These are phyloP conservation scores for Callinectes sapidus DNA, from an alignment of 2,888 invertebrate genomes.

Conservation along the genomic window DNA sequence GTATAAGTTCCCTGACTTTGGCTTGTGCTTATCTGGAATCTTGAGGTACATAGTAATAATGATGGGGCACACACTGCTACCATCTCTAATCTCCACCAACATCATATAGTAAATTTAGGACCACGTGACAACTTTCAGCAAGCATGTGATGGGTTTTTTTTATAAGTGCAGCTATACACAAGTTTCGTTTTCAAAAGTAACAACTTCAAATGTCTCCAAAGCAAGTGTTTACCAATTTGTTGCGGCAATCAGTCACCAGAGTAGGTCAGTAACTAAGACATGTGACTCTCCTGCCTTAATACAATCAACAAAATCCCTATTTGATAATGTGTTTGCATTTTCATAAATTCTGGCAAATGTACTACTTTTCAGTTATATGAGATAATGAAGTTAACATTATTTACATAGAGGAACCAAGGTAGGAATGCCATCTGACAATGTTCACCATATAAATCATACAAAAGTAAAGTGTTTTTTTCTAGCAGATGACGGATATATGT, in stretches of 20 bases:
- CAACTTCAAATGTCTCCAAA: neutral
- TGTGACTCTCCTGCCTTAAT: neutral
- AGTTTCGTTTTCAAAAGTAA: neutral
- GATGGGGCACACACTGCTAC: neutral
- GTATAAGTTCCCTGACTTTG: neutral
- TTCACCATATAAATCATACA: neutral
- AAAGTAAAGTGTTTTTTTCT: neutral
- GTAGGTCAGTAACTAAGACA: neutral
- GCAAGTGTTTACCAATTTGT: too few relatives aligned
- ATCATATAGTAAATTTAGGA: neutral
- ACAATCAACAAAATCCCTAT: neutral
- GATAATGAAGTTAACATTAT: conserved; percentile 6
- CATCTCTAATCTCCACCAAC: neutral
- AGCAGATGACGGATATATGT: conserved; percentile 28
- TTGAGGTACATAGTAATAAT: neutral
- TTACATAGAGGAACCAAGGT: neutral
- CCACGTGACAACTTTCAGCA: neutral
- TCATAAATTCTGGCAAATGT: neutral
- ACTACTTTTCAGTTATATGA: neutral
- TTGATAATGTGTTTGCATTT: conserved; percentile 7
- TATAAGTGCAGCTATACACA: neutral
- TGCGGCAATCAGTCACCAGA: too few relatives aligned
- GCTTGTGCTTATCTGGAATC: neutral
- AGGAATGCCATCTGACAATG: neutral
- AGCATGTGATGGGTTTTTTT: neutral